These are phyloP conservation scores for Globodera rostochiensis DNA, from an alignment of 1,140 invertebrate species.

Conservation along the genomic window DNA sequence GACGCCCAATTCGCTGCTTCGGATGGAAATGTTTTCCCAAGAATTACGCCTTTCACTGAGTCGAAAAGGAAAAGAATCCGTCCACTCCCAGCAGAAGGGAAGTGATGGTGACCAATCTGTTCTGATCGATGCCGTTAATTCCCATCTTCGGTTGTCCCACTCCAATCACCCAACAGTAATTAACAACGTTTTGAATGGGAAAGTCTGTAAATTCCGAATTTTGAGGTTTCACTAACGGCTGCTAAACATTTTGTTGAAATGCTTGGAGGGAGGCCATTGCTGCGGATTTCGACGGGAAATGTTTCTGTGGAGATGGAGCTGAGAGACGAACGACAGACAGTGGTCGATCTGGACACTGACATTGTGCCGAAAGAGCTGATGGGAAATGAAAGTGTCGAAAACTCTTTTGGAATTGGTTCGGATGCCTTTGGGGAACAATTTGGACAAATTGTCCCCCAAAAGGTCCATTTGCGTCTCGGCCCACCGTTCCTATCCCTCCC, in stretches of 20 bases:
- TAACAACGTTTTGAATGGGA: neutral
- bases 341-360: constrained; percentile 19
- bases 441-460: neutral
- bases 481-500: neutral
- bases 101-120: constrained; percentile 3
- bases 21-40: constrained; percentile 13
- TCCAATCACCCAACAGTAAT: constrained; percentile 20
- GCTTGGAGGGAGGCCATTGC: constrained; percentile 19
- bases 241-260: constrained; percentile 30
- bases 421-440: neutral
- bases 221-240: constrained; percentile 21
- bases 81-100: neutral
- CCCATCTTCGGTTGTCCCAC: constrained; percentile 8
- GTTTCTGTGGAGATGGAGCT: constrained; percentile 25
- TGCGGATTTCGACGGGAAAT: constrained; percentile 24
- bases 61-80: neutral
- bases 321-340: neutral
- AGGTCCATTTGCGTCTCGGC: neutral
- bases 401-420: constrained; percentile 20
- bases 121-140: constrained; percentile 23
- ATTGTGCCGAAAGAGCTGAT: constrained; percentile 23
- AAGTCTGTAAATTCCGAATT: too few relatives aligned
- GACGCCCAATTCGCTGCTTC: neutral
- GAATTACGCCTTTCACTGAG: constrained; percentile 12
- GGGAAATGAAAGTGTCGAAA: neutral